Base-by-base conservation (phyloP, 1,140 invertebrate genomes). In the Bombus soroeensis region DNA sequence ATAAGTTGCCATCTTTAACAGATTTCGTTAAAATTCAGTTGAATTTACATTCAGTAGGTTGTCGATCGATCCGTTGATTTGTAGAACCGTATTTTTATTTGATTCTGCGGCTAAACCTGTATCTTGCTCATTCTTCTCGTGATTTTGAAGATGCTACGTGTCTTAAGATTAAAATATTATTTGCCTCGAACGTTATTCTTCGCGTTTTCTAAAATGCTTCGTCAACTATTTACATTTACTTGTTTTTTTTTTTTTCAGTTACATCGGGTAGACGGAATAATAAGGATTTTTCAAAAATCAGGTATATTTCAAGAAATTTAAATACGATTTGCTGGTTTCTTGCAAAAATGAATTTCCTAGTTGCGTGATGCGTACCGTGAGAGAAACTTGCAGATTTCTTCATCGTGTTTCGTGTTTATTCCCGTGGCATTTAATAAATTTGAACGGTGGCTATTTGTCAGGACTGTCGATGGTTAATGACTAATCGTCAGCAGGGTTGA, bases 381-480 rank as follows among this genome's bases (percentile, higher is more conserved):
- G 64, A 22, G 8, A 34, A 66, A 34, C 15, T 34, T 28, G 0
- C 32, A 28, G 57, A 39, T 64, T 37, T 53, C 59, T 22, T 22
- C 12, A 18, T 32, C n/a, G 59, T 25, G 34, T 34, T 59, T 76
- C n/a, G 34, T 2, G 39, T 47, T n/a, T 15, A 83, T 78, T 53
- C 13, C 10, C 47, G 37, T 6, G 22, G 68, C 41, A 47, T 87
- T 83, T 85, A 53, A 68, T 73, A 76, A 83, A 64, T 39, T 47
- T 32, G 47, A 64, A 43, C 77, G 77, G 15, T 74, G 86, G 76
- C 86, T 90, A 93, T 93, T 93, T 93, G 88, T 90, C 91, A 91
- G 80, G 89, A 34, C 81, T 93, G 93, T 93, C 93, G 91, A 94
- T 93, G 85, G 32, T 85, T 93, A 92, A 94, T 94, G 92, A 94